A percentile compares a stretch with the other conserved stretches of the same genome.
Evolutionary conservation across 2,888 invertebrate species (phyloP).

Genomic region (Nymphalis urticae): DNA sequence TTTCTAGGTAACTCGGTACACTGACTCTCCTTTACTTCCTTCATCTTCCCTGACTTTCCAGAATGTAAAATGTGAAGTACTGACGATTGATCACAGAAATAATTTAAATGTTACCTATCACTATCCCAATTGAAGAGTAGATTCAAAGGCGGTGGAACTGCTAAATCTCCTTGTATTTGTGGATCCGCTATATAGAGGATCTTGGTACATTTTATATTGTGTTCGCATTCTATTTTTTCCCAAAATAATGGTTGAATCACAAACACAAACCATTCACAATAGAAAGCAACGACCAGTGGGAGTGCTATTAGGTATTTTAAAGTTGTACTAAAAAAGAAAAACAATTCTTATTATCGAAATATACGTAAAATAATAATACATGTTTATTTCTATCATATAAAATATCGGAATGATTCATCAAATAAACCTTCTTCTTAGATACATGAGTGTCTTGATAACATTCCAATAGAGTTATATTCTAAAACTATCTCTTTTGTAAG

Average conservation of each 20-base stretch:
- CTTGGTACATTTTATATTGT: conserved; percentile 80
- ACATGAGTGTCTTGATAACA: conserved; percentile 44
- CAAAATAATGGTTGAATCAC: conserved; percentile 64
- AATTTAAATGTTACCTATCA: conserved; percentile 84
- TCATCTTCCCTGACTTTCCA: no score
- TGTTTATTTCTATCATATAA: background rate
- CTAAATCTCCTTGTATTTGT: conserved; percentile 92
- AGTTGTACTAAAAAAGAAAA: conserved; percentile 48
- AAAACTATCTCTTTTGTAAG: background rate
- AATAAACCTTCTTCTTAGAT: conserved; percentile 55
- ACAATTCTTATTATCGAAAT: background rate
- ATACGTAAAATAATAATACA: no score
- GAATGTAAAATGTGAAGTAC: background rate
- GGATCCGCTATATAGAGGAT: conserved; percentile 93
- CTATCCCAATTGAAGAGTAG: conserved; percentile 91
- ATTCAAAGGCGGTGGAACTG: conserved; percentile 86
- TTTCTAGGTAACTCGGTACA: no score
- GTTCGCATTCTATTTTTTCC: conserved; percentile 71
- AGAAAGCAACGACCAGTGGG: conserved; percentile 60
- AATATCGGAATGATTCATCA: background rate
- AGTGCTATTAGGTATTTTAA: conserved; percentile 60
- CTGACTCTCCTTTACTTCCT: no score
- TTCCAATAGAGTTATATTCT: background rate
- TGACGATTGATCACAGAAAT: background rate
- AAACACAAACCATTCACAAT: conserved; percentile 82